Evolutionary conservation across 2,888 invertebrate species (phyloP), one percentile per base, ranked within the genome.

Genomic region (Pristionchus entomophagus): DNA sequence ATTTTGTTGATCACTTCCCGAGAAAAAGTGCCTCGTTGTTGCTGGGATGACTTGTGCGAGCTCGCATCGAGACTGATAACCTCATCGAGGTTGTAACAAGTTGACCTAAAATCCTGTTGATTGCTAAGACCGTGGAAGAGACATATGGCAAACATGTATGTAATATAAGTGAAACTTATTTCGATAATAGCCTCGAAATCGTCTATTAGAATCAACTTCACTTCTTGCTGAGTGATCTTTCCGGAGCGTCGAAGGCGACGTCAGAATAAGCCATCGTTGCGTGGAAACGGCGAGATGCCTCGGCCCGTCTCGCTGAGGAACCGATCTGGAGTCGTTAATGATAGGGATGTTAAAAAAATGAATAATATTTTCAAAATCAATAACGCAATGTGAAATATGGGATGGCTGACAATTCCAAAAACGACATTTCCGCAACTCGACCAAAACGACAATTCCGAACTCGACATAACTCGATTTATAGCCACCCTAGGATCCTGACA

Each of bases 281-380:
- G 45, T 89, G 87, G 32, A 90, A 84, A n/a, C 90, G 82, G 29
- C 86, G 78, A 2, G 87, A 85, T 1, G 92, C 92, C 85, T 92
- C 92, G 22, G 86, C 88, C 22, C 89, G 89, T 35, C 93, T 86
- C 17, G 92, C 91, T n/a, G 88, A 87, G 32, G 87, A 88, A 19
- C 93, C 92, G 22, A 93, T 85, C 62, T 87, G 88, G 8, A 45
- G 45, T 14, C 14, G 45, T 45, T 45, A 6, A 45, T 45, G 14
- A n/a, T n/a, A n/a, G n/a, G n/a, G n/a, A n/a, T n/a, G n/a, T n/a
- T n/a, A n/a, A n/a, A 59, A n/a, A 59, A 59, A n/a, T 59, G 12
- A 29, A 59, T n/a, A 26, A 26, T 59, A 26, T 59, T n/a, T 59
- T 59, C 59, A 59, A n/a, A 59, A 59, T 4, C 22, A 51, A 17